These are phyloP conservation scores for Lamellibrachia luymesi DNA, from an alignment of 1,140 invertebrate genomes.

Conservation along the genomic window DNA sequence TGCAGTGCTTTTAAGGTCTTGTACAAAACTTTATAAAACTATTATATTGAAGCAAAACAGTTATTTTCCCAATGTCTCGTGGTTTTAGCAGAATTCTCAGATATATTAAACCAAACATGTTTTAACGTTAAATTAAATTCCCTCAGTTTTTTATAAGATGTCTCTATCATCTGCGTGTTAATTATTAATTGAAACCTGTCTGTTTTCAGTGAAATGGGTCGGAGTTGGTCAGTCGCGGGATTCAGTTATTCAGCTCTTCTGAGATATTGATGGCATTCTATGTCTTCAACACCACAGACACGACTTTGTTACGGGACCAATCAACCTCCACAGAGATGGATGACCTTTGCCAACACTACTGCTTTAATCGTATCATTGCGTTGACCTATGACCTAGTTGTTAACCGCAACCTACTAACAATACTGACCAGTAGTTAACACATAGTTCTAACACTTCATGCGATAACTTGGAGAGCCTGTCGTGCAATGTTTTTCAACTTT, in stretches of 20 bases:
- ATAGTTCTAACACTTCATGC: background rate
- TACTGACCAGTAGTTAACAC: background rate
- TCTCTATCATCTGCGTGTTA: background rate
- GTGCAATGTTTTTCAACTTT: background rate
- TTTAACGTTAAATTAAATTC: no score
- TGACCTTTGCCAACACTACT: background rate
- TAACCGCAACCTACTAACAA: background rate
- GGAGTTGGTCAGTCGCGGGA: constrained; percentile 92
- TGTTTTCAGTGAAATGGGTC: constrained; percentile 87
- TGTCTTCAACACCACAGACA: background rate
- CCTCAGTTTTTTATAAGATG: background rate
- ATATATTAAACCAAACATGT: no score
- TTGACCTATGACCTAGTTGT: background rate
- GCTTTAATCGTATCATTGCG: background rate
- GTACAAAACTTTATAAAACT: background rate
- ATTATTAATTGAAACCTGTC: background rate
- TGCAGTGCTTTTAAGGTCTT: background rate
- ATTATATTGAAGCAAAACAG: no score
- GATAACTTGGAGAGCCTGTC: background rate
- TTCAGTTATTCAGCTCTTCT: constrained; percentile 60
- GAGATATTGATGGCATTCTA: background rate
- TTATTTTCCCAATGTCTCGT: background rate
- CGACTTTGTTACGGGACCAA: background rate
- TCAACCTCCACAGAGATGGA: background rate
- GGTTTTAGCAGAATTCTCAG: background rate